These are phyloP conservation scores for Parauchenoglanis ngamensis DNA, from an alignment of 2,797 vertebrate genomes.

Conservation along the genomic window DNA sequence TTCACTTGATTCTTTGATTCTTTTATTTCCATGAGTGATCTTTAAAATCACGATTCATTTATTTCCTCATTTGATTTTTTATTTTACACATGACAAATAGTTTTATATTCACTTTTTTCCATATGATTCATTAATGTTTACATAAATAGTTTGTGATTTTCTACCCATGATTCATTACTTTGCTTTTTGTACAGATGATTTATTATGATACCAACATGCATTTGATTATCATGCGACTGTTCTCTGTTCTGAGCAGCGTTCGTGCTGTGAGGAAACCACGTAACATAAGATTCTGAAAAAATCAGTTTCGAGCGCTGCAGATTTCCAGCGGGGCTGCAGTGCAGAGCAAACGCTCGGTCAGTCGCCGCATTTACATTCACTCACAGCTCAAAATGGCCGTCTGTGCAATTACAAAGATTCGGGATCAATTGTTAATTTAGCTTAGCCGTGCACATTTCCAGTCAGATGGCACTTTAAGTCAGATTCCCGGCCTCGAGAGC, in stretches of 20 bases:
- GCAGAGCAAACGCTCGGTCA: not conserved
- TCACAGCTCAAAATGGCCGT: slow-evolving; percentile 5
- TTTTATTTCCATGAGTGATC: not conserved
- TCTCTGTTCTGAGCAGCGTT: not conserved
- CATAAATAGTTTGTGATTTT: no score
- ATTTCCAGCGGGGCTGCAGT: not conserved
- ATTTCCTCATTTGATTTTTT: not conserved
- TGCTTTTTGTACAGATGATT: not conserved
- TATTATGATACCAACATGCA: no score
- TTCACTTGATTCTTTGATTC: not conserved
- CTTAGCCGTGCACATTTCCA: slow-evolving; percentile 35
- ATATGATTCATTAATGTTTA: not conserved
- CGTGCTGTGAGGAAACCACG: not conserved
- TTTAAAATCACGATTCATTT: not conserved
- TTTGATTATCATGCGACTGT: not conserved
- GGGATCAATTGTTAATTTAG: slow-evolving; percentile 49
- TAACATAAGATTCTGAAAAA: not conserved
- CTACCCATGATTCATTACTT: not conserved
- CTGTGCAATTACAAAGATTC: slow-evolving; percentile 21
- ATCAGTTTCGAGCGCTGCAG: not conserved
- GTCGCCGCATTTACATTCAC: slow-evolving; percentile 3
- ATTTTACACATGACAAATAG: not conserved
- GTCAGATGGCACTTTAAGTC: slow-evolving; percentile 45
- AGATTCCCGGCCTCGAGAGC: slow-evolving; percentile 34
- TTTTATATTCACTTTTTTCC: not conserved